Percentiles rank a stretch among this genome's conserved stretches.
phyloP scores from a whole-genome alignment of 2,113 vertebrate genomes.

The Xenopus laevis region DNA sequence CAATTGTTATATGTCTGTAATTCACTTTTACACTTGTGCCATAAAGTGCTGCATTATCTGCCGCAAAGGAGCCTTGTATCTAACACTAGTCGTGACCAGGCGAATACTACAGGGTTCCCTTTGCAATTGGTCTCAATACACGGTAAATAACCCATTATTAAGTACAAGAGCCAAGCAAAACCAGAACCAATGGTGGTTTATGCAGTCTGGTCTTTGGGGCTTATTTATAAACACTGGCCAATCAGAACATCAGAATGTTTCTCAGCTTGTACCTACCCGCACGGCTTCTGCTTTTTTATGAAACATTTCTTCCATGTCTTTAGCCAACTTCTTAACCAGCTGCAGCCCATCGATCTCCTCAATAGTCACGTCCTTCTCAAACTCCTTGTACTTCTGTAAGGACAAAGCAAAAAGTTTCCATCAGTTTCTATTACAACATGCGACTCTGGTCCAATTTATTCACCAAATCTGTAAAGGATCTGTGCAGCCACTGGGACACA shows the following conservation, averaged over 20 bases:
- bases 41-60: too few relatives aligned
- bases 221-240: neutral
- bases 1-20: too few relatives aligned
- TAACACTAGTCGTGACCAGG: too few relatives aligned
- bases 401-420: constrained; percentile 15
- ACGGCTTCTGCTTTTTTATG: constrained; percentile 94
- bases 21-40: too few relatives aligned
- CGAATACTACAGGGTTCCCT: neutral
- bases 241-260: neutral
- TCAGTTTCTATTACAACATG: too few relatives aligned
- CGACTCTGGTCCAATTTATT: too few relatives aligned
- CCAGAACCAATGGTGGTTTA: neutral
- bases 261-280: constrained; percentile 68
- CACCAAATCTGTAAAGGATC: too few relatives aligned
- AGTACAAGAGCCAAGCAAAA: too few relatives aligned
- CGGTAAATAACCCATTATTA: too few relatives aligned
- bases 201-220: neutral
- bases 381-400: constrained; percentile 95
- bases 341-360: constrained; percentile 94
- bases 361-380: constrained; percentile 86
- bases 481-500: too few relatives aligned
- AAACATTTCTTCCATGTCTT: constrained; percentile 98
- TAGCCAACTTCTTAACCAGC: constrained; percentile 90
- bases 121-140: too few relatives aligned
- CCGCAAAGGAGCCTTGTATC: too few relatives aligned